Evolutionary conservation across 2,113 vertebrate genomes (phyloP), one percentile per base, ranked within the genome.

Genomic region (Ochotona princeps): DNA sequence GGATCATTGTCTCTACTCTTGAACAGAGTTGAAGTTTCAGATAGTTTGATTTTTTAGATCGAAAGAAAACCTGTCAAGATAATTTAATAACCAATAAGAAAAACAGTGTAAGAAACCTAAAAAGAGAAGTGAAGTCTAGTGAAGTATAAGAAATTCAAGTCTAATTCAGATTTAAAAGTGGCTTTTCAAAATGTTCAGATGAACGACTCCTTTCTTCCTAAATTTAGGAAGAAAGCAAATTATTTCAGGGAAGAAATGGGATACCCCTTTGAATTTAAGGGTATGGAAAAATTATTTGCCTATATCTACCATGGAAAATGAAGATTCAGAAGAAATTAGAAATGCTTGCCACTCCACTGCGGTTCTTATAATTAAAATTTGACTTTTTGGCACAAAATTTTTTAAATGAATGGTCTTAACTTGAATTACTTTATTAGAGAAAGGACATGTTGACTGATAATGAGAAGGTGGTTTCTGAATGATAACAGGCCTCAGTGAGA

Each of bases 321-420:
- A 95, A 11, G 35, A 47, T 75, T 81, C 92, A 84, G 79, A 87
- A 78, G 86, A 91, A 91, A 89, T 81, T 63, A 89, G 89, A n/a
- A 89, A 83, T 54, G 65, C 21, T 32, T 63, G 5, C 65, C 81
- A 7, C 32, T 91, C 76, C 81, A 63, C 63, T 88, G 23, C 9
- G 49, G 63, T 86, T 89, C 83, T n/a, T 92, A 54, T 92, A 90
- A 96, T 91, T 91, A 94, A 94, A 91, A 35, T 78, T 72, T 85
- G 84, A 93, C 85, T 94, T 92, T 80, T 70, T 65, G 47, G 87
- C 80, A 81, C 51, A 78, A 66, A 79, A 26, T 66, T 61, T 92
- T 84, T 79, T 78, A 86, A 83, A 90, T 63, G 63, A 15, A 44
- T 82, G 28, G 60, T 44, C 35, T 89, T 90, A 89, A 21, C 49